A percentile compares a stretch with the other conserved stretches of the same genome.
Evolutionary conservation across 2,797 vertebrate genomes (phyloP).

Genomic region (Lacerta bilineata): DNA sequence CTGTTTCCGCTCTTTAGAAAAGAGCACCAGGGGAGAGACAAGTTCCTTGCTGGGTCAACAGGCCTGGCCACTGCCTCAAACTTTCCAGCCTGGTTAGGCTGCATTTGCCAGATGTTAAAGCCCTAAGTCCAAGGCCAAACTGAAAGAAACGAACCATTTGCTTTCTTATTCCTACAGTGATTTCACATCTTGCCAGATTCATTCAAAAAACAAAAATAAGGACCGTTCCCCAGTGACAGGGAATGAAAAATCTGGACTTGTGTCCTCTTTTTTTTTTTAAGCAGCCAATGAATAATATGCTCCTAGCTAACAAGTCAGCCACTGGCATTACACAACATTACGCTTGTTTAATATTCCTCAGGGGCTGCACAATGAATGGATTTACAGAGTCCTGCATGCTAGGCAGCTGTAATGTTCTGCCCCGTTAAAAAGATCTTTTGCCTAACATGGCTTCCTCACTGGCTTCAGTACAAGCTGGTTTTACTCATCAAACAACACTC

Average conservation of each 20-base stretch:
- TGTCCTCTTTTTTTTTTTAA: slow-evolving; percentile 9
- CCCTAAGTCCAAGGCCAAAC: slow-evolving; percentile 22
- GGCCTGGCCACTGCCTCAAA: slow-evolving; percentile 41
- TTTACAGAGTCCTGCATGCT: neutral
- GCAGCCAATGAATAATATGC: slow-evolving; percentile 28
- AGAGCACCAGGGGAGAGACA: slow-evolving; percentile 34
- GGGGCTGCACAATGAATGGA: neutral
- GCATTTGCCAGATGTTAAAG: slow-evolving; percentile 67
- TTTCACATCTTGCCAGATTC: slow-evolving; percentile 68
- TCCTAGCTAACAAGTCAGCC: slow-evolving; percentile 22
- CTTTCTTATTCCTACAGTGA: slow-evolving; percentile 59
- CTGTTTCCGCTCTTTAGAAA: slow-evolving; percentile 8
- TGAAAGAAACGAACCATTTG: slow-evolving; percentile 67
- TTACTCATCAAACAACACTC: neutral
- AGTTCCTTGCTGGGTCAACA: neutral
- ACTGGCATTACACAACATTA: slow-evolving; percentile 7
- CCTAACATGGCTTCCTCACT: neutral
- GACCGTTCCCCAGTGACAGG: slow-evolving; percentile 30
- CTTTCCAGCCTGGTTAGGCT: slow-evolving; percentile 44
- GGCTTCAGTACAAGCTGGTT: neutral
- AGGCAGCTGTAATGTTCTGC: neutral
- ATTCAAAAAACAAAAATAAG: slow-evolving; percentile 41
- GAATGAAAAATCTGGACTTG: slow-evolving; percentile 41
- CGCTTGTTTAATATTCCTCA: slow-evolving; percentile 19
- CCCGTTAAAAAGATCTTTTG: neutral